Evolutionary conservation across 1,140 invertebrate genomes (phyloP), one percentile per base, ranked within the genome.

Genomic region (Trichoplusia ni): DNA sequence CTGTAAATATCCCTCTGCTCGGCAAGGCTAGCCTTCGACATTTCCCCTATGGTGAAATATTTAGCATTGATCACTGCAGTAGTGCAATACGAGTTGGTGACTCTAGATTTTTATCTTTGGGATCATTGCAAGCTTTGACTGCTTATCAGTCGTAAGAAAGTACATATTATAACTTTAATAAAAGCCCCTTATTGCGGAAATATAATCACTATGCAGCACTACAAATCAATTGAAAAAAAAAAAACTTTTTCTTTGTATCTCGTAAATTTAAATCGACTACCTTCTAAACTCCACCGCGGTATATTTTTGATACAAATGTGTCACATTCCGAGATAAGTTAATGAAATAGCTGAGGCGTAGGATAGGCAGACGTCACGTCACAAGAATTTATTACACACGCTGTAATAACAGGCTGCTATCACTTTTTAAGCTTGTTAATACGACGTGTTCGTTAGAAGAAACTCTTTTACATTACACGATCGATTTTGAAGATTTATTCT

Each of bases 341-440:
- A 56, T 49, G 46, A 49, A 49, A 49, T 56, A 56, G 51, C 23
- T n/a, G 35, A 7, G 25, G 2, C 9, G 1, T 13, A 5, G 27
- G 51, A 56, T 56, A 56, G 35, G 51, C 51, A 38, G 51, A 56
- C 27, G 51, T 40, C 51, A 23, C 51, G 23, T 56, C 21, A 38
- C n/a, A 35, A 40, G 2, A 56, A 56, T 56, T 56, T 56, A 56
- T 56, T 40, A 40, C 13, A 27, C 35, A 38, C 35, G 19, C 25
- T 40, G 25, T 38, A 56, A 21, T 38, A 56, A 21, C 33, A 18
- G 4, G 21, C 21, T 27, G 19, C n/a, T 25, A 40, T 56, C 21
- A 56, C 16, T 25, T 40, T 27, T 56, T 25, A 11, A 18, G 13
- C 37, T 25, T 38, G 11, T 38, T 54, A 21, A 35, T 47, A 42